Percentiles rank a stretch among this genome's conserved stretches.
These are phyloP conservation scores for Pristionchus pacificus DNA, from an alignment of 1,140 invertebrate species.

Conservation along the genomic window DNA sequence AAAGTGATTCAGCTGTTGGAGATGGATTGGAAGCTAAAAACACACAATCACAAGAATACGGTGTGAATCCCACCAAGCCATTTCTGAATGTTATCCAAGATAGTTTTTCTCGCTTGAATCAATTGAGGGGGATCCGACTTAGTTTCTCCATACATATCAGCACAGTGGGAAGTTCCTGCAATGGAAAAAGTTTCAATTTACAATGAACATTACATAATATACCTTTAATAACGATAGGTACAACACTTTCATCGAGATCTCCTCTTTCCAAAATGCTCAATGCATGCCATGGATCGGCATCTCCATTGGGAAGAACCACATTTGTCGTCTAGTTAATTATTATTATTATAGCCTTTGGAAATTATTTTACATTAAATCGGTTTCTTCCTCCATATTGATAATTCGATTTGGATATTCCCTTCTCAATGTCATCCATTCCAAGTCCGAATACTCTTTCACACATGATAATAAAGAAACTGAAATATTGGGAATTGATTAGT, in stretches of 20 bases:
- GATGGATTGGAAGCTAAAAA: too few species aligned
- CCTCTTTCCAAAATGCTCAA: constrained; percentile 62
- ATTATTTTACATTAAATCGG: constrained; percentile 62
- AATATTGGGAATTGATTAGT: too few species aligned
- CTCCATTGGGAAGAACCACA: constrained; percentile 82
- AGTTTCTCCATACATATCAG: constrained; percentile 37
- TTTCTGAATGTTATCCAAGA: too few species aligned
- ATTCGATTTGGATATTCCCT: constrained; percentile 74
- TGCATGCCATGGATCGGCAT: constrained; percentile 87
- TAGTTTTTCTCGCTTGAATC: too few species aligned
- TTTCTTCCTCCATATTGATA: constrained; percentile 73
- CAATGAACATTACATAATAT: neutral
- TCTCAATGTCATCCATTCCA: too few species aligned
- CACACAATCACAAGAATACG: too few species aligned
- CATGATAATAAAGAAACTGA: too few species aligned
- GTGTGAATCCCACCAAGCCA: too few species aligned
- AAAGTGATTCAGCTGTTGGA: too few species aligned
- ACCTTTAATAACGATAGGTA: constrained; percentile 54
- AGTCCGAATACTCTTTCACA: too few species aligned
- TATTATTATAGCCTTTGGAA: too few species aligned
- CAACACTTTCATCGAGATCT: constrained; percentile 47
- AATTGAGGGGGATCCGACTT: too few species aligned
- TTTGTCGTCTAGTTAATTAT: constrained; percentile 64
- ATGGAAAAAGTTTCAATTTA: neutral
- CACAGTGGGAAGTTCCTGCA: constrained; percentile 35